These are phyloP conservation scores for Drosophila sproati DNA, from an alignment of 1,140 invertebrate species.

Conservation along the genomic window DNA sequence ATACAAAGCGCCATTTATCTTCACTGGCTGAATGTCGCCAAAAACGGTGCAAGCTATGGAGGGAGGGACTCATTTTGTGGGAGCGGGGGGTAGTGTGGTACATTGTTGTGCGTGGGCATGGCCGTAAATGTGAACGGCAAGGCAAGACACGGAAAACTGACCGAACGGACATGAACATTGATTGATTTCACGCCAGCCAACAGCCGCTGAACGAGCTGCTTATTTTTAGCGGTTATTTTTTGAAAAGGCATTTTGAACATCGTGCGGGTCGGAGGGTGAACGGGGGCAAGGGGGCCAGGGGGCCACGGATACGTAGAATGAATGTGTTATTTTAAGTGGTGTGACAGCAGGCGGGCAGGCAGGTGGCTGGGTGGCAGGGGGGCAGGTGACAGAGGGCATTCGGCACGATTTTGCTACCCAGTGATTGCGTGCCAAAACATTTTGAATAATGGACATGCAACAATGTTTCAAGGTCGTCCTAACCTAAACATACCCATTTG, in stretches of 20 bases:
- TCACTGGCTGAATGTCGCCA: conserved; percentile 35
- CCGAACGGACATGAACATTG: conserved; percentile 67
- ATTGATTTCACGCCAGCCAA: conserved; percentile 77
- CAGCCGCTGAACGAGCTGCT: conserved; percentile 37
- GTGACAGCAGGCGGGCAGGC: conserved; percentile 18
- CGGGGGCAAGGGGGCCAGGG: too few species aligned
- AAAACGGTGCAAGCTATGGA: neutral
- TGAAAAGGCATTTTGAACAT: conserved; percentile 5
- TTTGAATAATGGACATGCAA: conserved; percentile 29
- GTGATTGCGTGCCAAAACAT: conserved; percentile 62
- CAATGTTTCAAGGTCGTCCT: conserved; percentile 34
- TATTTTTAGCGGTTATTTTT: conserved; percentile 75
- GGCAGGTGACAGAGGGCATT: neutral
- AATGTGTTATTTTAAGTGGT: conserved; percentile 63
- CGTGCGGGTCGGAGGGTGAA: too few species aligned
- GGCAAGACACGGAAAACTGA: conserved; percentile 28
- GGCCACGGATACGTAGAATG: neutral
- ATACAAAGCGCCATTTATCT: conserved; percentile 76
- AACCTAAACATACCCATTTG: conserved; percentile 2
- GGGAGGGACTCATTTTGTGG: neutral
- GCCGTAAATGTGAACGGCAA: conserved; percentile 14
- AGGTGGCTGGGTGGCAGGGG: neutral
- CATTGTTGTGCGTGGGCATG: conserved; percentile 24
- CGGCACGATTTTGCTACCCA: conserved; percentile 59
- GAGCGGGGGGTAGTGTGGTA: neutral